Percentiles rank a stretch among this genome's conserved stretches.
Conservation (phyloP, 1,140 invertebrate genomes). For the Bombus superbus region DNA sequence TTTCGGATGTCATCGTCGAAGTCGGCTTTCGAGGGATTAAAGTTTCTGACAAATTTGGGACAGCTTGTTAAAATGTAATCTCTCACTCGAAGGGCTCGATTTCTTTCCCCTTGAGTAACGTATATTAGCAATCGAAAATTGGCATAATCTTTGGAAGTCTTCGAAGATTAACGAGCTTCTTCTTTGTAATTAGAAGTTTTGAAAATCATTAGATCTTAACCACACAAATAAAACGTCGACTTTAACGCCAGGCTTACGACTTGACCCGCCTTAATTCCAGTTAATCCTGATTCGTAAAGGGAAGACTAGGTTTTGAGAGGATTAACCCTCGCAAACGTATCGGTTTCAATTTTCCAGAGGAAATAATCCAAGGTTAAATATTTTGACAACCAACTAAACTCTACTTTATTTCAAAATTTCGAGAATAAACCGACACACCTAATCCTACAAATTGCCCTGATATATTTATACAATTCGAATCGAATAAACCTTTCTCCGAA, state of each 20-base stretch:
- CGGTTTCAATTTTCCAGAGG: not conserved
- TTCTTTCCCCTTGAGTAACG: not conserved
- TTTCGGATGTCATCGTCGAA: slow-evolving; percentile 19
- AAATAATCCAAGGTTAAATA: slow-evolving; percentile 11
- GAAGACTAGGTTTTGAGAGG: slow-evolving; percentile 14
- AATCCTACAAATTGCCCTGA: not conserved
- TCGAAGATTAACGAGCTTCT: too few species aligned
- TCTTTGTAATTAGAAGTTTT: too few species aligned
- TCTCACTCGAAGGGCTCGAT: not conserved
- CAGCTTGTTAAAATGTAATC: slow-evolving; percentile 8
- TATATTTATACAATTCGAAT: too few species aligned
- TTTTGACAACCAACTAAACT: slow-evolving; percentile 1
- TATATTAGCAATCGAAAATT: too few species aligned
- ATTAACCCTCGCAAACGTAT: slow-evolving; percentile 18
- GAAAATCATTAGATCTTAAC: not conserved
- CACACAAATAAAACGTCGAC: not conserved
- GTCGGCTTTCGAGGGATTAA: slow-evolving; percentile 5
- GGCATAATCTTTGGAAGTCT: too few species aligned
- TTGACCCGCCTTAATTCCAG: slow-evolving; percentile 19
- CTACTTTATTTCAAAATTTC: not conserved
- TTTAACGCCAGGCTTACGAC: slow-evolving; percentile 56
- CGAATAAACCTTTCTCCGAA: too few species aligned
- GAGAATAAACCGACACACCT: not conserved
- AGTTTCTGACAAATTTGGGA: slow-evolving; percentile 23
- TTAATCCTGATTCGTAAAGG: slow-evolving; percentile 53